Conservation (phyloP, 2,797 vertebrate genomes). For the Neosalanx taihuensis region DNA sequence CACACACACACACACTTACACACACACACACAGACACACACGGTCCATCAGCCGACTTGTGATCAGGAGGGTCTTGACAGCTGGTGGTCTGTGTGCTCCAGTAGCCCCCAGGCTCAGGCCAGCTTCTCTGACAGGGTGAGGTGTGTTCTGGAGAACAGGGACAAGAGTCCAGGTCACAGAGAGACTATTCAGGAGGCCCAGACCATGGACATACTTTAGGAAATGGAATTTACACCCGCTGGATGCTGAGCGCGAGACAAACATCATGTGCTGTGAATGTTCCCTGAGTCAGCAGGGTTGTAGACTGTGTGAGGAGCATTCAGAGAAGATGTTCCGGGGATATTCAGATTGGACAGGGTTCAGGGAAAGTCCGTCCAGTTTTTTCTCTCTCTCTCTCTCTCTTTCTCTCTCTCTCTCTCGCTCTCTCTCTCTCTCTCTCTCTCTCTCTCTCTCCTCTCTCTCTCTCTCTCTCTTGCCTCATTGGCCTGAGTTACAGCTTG, state of each 20-base stretch:
- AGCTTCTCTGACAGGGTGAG: conserved; percentile 27
- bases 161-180: too few relatives aligned
- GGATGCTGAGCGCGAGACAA: too few relatives aligned
- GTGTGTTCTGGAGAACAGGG: conserved; percentile 2
- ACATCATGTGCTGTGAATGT: too few relatives aligned
- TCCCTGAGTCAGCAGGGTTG: too few relatives aligned
- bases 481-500: background rate
- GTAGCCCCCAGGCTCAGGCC: background rate
- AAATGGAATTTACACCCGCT: too few relatives aligned
- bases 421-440: conserved; percentile 3
- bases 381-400: background rate
- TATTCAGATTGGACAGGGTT: too few relatives aligned
- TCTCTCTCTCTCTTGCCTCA: background rate
- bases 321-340: too few relatives aligned
- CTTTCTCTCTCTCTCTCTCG: background rate
- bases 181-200: conserved; percentile 13
- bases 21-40: conserved; percentile 13
- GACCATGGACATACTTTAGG: conserved; percentile 43
- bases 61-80: too few relatives aligned
- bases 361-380: background rate
- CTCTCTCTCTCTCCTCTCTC: background rate
- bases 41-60: background rate
- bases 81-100: too few relatives aligned
- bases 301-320: too few relatives aligned
- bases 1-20: background rate